Conservation (phyloP, 2,113 vertebrate genomes). For the Alces alces region DNA sequence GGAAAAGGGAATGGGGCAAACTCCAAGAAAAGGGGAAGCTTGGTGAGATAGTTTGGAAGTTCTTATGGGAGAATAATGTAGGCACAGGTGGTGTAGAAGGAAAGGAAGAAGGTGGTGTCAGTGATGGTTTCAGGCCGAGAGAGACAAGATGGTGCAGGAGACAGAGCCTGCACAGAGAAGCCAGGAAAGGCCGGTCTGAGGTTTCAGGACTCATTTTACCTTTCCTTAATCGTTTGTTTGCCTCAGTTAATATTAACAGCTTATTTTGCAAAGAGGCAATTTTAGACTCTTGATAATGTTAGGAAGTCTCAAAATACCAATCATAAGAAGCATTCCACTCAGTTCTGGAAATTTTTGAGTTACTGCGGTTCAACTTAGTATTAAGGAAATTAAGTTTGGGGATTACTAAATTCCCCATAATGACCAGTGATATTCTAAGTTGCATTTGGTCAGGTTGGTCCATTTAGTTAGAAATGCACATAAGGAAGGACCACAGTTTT, state of each 20-base stretch:
- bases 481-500: background rate
- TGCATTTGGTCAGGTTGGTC: background rate
- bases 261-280: background rate
- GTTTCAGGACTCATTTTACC: background rate
- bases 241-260: background rate
- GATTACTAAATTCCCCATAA: background rate
- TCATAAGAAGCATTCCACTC: background rate
- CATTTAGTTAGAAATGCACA: background rate
- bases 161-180: background rate
- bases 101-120: background rate
- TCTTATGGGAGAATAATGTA: background rate
- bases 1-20: background rate
- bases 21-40: background rate
- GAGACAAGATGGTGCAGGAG: background rate
- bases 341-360: background rate
- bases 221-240: background rate
- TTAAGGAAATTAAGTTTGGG: background rate
- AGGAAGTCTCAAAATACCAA: background rate
- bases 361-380: background rate
- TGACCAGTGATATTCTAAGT: background rate
- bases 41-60: background rate
- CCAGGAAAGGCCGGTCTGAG: background rate
- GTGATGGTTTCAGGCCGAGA: background rate
- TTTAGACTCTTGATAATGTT: background rate
- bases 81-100: background rate